Conservation (phyloP, 2,797 vertebrate species). For the Pseudocheirus occidentalis region DNA sequence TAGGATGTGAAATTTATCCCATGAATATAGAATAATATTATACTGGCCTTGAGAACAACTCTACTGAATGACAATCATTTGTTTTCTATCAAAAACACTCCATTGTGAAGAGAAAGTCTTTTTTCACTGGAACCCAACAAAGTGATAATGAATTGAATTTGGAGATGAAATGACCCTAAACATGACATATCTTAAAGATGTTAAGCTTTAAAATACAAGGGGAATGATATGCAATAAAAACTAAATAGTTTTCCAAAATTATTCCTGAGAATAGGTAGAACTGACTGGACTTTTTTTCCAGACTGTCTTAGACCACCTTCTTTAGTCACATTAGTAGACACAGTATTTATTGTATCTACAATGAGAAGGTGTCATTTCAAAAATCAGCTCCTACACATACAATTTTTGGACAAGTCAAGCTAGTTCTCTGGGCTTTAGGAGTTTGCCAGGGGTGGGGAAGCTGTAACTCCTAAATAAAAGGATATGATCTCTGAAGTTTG, state of each 20-base stretch:
- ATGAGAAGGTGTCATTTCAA: neutral
- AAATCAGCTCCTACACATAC: neutral
- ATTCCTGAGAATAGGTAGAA: neutral
- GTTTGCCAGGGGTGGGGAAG: too few relatives aligned
- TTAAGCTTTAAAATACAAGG: constrained; percentile 58
- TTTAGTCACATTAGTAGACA: constrained; percentile 8
- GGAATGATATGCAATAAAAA: constrained; percentile 32
- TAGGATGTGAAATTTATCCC: constrained; percentile 74
- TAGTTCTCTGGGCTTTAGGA: neutral
- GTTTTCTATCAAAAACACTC: constrained; percentile 66
- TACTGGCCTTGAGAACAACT: constrained; percentile 41
- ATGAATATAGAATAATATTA: constrained; percentile 58
- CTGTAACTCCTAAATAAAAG: too few relatives aligned
- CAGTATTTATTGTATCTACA: neutral
- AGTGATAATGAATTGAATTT: constrained; percentile 62
- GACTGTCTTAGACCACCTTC: constrained; percentile 35
- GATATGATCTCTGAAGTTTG: too few relatives aligned
- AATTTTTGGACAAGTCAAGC: neutral
- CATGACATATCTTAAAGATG: constrained; percentile 58
- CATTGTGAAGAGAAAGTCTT: constrained; percentile 53
- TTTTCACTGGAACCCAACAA: constrained; percentile 53
- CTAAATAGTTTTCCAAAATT: constrained; percentile 16
- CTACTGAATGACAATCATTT: constrained; percentile 61
- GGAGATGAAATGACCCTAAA: constrained; percentile 44
- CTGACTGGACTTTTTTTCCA: constrained; percentile 41